Evolutionary conservation across 2,113 vertebrate genomes (phyloP), one percentile per base, ranked within the genome.

Genomic region (Octodon degus): DNA sequence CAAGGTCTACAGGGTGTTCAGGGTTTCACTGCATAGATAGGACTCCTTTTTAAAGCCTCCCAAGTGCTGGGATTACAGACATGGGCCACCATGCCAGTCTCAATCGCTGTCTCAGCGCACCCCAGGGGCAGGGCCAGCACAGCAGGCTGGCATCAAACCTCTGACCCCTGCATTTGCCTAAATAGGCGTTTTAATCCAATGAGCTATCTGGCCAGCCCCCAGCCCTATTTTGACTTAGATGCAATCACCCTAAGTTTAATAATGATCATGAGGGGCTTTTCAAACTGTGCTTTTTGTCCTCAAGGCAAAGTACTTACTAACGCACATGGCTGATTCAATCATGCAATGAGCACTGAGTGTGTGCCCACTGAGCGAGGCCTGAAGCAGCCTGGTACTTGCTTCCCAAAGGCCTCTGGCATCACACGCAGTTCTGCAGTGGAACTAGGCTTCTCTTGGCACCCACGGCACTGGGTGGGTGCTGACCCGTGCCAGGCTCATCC

Each of bases 201-300:
- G 55, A 55, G 55, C 55, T 55, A 55, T 55, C 55, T 55, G 55
- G 55, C 55, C 55, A 16, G 55, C 13, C 55, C 11, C 14, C 14
- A 55, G 58, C 58, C 20, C 19, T 84, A 32, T 76, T 92, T 68
- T 68, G 58, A 86, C 72, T 80, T 65, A 58, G 40, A 24, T 65
- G 25, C 37, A 67, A 62, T 89, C 77, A 63, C 65, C 60, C 32
- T 91, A n/a, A n/a, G 43, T 63, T 47, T 85, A 65, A 37, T 76
- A 84, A 95, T 25, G 11, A 58, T 83, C 83, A 86, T 30, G 13
- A 50, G 60, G 20, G 53, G 53, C 68, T 70, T 92, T 97, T 72
- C 67, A 62, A 94, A 95, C 25, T 25, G 19, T 7, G 37, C 82
- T 70, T 93, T 50, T 47, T 93, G 70, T 83, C 93, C 70, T 82